Evolutionary conservation across 2,113 vertebrate species (phyloP).

Genomic region (Callospermophilus lateralis): DNA sequence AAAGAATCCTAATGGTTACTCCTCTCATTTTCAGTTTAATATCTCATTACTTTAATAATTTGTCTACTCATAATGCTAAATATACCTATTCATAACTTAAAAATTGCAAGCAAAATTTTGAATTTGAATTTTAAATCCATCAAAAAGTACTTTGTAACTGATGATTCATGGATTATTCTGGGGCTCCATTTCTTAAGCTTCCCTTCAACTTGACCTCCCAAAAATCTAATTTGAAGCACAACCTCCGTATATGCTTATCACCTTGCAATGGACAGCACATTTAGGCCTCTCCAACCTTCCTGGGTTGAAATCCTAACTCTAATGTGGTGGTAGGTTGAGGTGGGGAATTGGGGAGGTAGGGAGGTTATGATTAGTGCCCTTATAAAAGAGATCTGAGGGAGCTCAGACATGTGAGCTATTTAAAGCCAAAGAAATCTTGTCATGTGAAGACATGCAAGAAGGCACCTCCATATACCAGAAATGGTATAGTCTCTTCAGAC

Average conservation of each 20-base stretch:
- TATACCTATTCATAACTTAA: background rate
- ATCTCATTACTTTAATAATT: slow-evolving; percentile 2
- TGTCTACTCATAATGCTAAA: background rate
- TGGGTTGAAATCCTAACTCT: background rate
- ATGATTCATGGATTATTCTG: background rate
- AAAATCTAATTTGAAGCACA: background rate
- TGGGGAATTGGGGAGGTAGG: background rate
- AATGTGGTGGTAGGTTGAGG: background rate
- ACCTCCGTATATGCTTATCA: too few species aligned
- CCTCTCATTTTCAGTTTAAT: background rate
- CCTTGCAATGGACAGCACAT: background rate
- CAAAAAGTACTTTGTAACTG: background rate
- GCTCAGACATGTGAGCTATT: background rate
- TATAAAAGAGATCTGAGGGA: background rate
- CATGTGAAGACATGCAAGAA: background rate
- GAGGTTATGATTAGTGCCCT: background rate
- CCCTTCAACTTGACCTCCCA: background rate
- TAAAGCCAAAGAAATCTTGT: too few species aligned
- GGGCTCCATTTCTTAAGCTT: background rate
- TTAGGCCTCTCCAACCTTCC: background rate
- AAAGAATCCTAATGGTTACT: background rate
- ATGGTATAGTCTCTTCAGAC: background rate
- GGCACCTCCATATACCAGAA: background rate
- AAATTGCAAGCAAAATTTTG: background rate
- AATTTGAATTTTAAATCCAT: background rate